Percentiles rank a stretch among this genome's conserved stretches.
phyloP scores from a whole-genome alignment of 64 coral and sea anemone genomes.

The Pocillopora damicornis region DNA sequence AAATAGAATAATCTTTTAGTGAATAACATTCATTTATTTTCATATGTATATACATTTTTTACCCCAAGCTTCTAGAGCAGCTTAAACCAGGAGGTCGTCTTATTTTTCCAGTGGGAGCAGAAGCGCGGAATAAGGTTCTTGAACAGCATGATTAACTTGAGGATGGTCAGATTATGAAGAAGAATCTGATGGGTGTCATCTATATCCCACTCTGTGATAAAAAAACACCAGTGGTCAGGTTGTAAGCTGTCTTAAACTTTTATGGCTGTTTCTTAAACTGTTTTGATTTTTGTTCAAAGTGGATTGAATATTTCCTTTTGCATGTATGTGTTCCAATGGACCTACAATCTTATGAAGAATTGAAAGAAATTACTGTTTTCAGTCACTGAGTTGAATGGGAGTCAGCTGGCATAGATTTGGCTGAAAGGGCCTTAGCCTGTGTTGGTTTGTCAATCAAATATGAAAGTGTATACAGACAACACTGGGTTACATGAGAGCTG shows the following conservation, averaged over 20 bases:
- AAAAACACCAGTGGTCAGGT: slow-evolving; percentile 92
- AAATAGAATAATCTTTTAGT: no score
- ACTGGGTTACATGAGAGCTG: no score
- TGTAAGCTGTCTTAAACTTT: slow-evolving; percentile 5
- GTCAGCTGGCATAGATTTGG: no score
- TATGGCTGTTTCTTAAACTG: neutral
- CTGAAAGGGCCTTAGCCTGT: no score
- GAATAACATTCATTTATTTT: no score
- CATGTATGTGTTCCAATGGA: no score
- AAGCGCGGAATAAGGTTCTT: slow-evolving; percentile 71
- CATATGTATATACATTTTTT: neutral
- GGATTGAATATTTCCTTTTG: no score
- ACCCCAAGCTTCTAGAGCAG: slow-evolving; percentile 65
- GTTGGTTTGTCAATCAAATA: no score
- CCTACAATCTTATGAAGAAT: no score
- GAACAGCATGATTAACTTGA: slow-evolving; percentile 81
- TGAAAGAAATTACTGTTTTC: no score
- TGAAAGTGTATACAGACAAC: no score
- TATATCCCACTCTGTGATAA: slow-evolving; percentile 91
- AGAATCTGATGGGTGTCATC: slow-evolving; percentile 84
- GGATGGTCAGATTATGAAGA: slow-evolving; percentile 68
- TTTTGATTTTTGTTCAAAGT: neutral
- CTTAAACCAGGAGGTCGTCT: slow-evolving; percentile 94
- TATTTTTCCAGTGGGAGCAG: slow-evolving; percentile 83
- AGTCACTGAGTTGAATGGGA: no score